Evolutionary conservation across 2,113 vertebrate species (phyloP), one percentile per base, ranked within the genome.

Genomic region (Sigmodon hispidus): DNA sequence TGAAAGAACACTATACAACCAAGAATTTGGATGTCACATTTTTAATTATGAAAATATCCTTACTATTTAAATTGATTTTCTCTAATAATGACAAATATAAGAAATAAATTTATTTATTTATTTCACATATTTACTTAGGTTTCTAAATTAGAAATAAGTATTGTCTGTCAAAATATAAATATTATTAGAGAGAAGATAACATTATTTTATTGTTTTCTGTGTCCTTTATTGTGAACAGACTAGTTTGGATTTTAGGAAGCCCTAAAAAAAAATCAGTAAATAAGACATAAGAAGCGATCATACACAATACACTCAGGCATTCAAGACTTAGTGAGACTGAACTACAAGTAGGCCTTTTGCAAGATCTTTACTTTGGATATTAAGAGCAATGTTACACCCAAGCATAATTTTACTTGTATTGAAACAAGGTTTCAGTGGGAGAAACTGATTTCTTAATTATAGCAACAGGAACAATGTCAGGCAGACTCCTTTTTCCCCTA

Each of bases 381-480:
- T 43, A 89, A 61, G 80, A 90, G 17, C 16, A 95, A 48, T 11
- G 50, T 4, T 79, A 95, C 21, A 5, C 19, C 89, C 29, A 24
- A 17, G 5, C 34, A 40, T 22, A 26, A 55, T 69, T 88, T 17
- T 77, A 26, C 5, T 77, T 83, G 19, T 31, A 8, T 22, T 72
- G 19, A 72, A 89, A 13, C 45, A 95, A 81, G 45, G 31, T 65
- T 96, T 89, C 34, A 11, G 89, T 59, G 75, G 90, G 34, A 80
- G 36, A 36, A 72, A 57, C n/a, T 83, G 69, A 73, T 59, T 36
- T 43, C 52, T 63, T 84, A 3, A 40, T 15, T 8, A 16, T 63
- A 97, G 90, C 52, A 96, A 59, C 12, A 17, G 73, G 75, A 8
- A 48, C 59, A 84, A 89, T 81, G 26, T 93, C 90, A 65, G 83